Conservation (phyloP, 2,797 vertebrate genomes). For the Hemitrygon akajei region DNA sequence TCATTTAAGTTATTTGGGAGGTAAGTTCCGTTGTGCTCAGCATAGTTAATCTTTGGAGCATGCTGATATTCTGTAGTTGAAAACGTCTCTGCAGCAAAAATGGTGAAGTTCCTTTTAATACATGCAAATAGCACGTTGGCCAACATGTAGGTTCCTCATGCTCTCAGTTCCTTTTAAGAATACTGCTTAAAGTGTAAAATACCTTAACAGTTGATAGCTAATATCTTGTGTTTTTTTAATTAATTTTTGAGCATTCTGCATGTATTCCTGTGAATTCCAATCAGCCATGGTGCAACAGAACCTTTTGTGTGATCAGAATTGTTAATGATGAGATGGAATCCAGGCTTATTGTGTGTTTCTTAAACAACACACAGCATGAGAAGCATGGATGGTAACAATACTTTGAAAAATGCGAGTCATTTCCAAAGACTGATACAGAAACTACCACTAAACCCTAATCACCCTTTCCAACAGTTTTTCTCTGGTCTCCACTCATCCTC, state of each 20-base stretch:
- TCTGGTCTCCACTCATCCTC: too few relatives aligned
- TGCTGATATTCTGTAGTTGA: neutral
- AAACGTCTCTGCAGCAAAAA: neutral
- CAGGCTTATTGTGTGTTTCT: constrained; percentile 23
- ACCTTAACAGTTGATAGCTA: neutral
- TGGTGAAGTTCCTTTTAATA: neutral
- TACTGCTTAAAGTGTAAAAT: neutral
- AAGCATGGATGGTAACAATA: constrained; percentile 1
- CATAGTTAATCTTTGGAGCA: neutral
- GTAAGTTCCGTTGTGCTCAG: neutral
- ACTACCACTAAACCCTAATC: too few relatives aligned
- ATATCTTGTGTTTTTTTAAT: neutral
- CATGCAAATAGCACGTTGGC: neutral
- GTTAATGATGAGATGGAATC: constrained; percentile 31
- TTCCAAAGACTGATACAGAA: constrained; percentile 12
- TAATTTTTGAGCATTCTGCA: too few relatives aligned
- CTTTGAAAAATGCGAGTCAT: constrained; percentile 26
- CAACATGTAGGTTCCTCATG: neutral
- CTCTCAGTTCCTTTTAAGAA: neutral
- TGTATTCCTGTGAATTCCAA: constrained; percentile 7
- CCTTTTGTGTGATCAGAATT: constrained; percentile 23
- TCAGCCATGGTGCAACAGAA: constrained; percentile 1
- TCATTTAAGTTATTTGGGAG: neutral
- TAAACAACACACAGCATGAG: constrained; percentile 27
- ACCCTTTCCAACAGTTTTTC: too few relatives aligned